phyloP scores from a whole-genome alignment of 1,140 invertebrate genomes.

The Pollicipes pollicipes region DNA sequence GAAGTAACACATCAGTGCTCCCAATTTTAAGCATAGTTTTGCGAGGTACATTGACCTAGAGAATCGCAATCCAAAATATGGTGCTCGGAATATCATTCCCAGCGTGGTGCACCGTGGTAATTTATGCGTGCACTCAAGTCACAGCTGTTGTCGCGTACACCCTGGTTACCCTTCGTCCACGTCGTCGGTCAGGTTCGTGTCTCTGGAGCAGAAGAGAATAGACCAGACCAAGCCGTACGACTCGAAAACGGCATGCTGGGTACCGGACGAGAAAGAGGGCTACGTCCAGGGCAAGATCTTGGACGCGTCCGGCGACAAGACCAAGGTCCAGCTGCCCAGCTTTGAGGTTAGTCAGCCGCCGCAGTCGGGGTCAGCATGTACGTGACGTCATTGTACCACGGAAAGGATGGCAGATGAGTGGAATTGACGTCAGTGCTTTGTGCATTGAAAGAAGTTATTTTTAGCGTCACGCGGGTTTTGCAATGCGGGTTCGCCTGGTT shows the following conservation, averaged over 20 bases:
- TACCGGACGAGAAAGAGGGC: slow-evolving; percentile 92
- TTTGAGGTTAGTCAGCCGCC: not conserved
- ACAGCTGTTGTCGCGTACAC: too few species aligned
- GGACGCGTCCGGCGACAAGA: not conserved
- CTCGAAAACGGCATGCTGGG: slow-evolving; percentile 99
- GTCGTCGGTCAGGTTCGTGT: slow-evolving; percentile 43
- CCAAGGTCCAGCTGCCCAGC: not conserved
- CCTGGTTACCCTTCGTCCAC: too few species aligned
- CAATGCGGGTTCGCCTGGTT: not conserved
- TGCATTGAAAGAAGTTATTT: not conserved
- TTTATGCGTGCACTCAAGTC: too few species aligned
- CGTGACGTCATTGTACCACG: too few species aligned
- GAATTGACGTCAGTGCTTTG: not conserved
- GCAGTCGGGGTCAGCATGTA: too few species aligned
- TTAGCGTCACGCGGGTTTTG: not conserved
- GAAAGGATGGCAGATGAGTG: not conserved
- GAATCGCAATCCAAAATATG: too few species aligned
- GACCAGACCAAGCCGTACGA: slow-evolving; percentile 95
- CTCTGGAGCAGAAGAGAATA: slow-evolving; percentile 86
- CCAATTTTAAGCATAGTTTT: too few species aligned
- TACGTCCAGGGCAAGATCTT: slow-evolving; percentile 87
- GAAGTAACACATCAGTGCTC: too few species aligned
- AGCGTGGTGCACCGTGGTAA: too few species aligned
- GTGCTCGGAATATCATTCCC: too few species aligned
- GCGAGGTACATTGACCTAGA: too few species aligned